These are phyloP conservation scores for Euglossa dilemma DNA, from an alignment of 1,140 invertebrate species.

Conservation along the genomic window DNA sequence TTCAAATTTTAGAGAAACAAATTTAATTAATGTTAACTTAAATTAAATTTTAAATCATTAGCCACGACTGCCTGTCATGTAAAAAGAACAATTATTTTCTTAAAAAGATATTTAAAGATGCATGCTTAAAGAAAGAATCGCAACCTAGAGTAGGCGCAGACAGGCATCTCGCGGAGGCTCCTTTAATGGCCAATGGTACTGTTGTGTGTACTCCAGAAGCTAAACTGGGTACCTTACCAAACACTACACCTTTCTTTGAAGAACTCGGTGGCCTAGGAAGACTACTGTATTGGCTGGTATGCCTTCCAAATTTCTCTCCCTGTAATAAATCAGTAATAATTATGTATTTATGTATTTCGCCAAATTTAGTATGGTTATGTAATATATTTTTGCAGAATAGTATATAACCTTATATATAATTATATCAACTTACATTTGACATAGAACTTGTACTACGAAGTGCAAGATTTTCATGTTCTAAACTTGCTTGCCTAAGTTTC, in stretches of 20 bases:
- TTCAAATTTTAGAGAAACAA: not conserved
- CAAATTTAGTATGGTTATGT: not conserved
- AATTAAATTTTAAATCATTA: not conserved
- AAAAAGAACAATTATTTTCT: not conserved
- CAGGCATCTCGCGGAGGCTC: conserved; percentile 87
- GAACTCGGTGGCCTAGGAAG: conserved; percentile 87
- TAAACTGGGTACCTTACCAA: conserved; percentile 86
- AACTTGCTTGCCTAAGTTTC: conserved; percentile 90
- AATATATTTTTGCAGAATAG: not conserved
- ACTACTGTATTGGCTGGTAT: conserved; percentile 87
- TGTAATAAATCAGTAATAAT: conserved; percentile 45
- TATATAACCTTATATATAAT: not conserved
- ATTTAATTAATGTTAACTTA: not conserved
- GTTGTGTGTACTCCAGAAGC: conserved; percentile 70
- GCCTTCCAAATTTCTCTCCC: conserved; percentile 79
- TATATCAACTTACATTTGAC: conserved; percentile 72
- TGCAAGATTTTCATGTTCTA: conserved; percentile 92
- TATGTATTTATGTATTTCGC: not conserved
- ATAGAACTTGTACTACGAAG: conserved; percentile 82
- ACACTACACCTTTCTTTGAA: conserved; percentile 84
- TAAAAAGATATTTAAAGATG: conserved; percentile 45
- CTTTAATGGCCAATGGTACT: conserved; percentile 76
- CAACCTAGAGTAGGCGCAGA: conserved; percentile 96
- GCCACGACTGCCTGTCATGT: conserved; percentile 38
- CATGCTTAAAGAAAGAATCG: conserved; percentile 72